Conservation (phyloP, 1,140 invertebrate species). For the Aleiodes sp. region DNA sequence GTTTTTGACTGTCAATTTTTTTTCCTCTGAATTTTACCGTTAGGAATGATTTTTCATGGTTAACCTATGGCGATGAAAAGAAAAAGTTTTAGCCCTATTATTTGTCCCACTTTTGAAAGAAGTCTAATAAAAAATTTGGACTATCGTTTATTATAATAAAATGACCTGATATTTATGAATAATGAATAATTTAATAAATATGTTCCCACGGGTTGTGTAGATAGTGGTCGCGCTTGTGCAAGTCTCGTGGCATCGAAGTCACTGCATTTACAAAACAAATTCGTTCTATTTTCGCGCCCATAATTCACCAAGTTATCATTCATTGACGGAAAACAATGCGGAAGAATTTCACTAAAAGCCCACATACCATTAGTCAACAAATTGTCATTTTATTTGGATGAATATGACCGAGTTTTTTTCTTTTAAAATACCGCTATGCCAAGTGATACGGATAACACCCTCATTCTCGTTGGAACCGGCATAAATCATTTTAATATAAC, state of each 20-base stretch:
- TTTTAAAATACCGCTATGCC: constrained; percentile 29
- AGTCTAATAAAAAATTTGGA: no score
- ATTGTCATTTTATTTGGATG: neutral
- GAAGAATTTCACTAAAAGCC: constrained; percentile 24
- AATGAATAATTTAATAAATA: no score
- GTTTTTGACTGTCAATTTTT: neutral
- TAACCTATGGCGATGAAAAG: neutral
- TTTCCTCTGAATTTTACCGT: constrained; percentile 12
- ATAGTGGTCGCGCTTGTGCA: constrained; percentile 31
- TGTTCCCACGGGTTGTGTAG: no score
- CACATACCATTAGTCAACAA: constrained; percentile 2
- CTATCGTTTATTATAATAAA: neutral
- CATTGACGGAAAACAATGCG: no score
- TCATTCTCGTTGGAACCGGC: neutral
- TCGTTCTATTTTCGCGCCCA: no score
- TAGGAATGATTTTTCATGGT: constrained; percentile 5
- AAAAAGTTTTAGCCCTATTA: neutral
- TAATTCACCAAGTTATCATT: no score
- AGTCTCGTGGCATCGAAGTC: constrained; percentile 39
- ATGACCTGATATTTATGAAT: no score
- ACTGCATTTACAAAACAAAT: no score
- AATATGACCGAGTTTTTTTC: constrained; percentile 9
- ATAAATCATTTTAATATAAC: neutral
- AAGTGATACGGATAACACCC: constrained; percentile 26
- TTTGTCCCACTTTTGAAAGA: neutral